Evolutionary conservation across 2,797 vertebrate species (phyloP).

Genomic region (Myotis vivesi): DNA sequence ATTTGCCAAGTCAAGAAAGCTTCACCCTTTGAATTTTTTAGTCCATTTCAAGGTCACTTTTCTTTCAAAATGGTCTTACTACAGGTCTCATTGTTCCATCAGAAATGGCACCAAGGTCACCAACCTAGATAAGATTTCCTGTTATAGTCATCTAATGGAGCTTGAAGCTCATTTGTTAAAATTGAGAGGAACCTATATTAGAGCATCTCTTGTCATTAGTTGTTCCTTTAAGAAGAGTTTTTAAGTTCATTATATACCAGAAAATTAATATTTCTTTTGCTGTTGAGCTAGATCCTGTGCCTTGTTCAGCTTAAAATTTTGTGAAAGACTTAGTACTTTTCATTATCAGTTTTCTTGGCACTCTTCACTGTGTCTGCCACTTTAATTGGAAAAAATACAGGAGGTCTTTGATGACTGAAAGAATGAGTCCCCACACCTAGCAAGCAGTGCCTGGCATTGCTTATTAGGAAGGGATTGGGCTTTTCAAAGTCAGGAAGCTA

Average conservation of each 20-base stretch:
- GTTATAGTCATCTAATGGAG: background rate
- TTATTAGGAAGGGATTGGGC: background rate
- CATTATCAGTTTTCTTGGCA: constrained; percentile 43
- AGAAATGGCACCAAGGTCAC: background rate
- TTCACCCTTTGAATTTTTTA: background rate
- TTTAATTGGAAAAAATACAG: constrained; percentile 56
- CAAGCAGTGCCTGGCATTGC: background rate
- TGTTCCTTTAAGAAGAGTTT: constrained; percentile 14
- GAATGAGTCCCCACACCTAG: background rate
- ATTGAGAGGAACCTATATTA: background rate
- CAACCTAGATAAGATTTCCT: background rate
- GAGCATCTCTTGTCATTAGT: background rate
- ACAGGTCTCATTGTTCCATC: background rate
- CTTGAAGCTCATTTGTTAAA: background rate
- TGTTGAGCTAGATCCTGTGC: background rate
- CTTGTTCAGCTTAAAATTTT: constrained; percentile 39
- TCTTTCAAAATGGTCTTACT: background rate
- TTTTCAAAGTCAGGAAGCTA: constrained; percentile 48
- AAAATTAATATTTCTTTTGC: constrained; percentile 50
- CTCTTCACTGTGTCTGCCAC: constrained; percentile 40
- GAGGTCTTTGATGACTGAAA: constrained; percentile 40
- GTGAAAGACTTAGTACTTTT: constrained; percentile 43
- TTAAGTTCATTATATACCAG: constrained; percentile 41
- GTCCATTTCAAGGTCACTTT: background rate
- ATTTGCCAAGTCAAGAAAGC: background rate